These are phyloP conservation scores for Stenoptilia bipunctidactyla DNA, from an alignment of 2,888 invertebrate species.

Conservation along the genomic window DNA sequence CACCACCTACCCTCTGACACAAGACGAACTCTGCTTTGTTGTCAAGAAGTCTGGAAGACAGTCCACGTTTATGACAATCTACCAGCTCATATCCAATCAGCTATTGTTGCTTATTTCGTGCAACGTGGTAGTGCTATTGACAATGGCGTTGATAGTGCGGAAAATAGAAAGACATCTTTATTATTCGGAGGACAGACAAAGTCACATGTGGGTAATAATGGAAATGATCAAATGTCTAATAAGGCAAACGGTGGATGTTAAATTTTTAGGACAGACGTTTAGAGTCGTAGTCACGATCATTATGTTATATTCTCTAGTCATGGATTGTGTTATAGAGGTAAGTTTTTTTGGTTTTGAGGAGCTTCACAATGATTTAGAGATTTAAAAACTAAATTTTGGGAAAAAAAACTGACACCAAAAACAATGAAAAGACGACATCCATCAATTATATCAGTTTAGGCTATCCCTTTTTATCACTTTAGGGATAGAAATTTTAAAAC, in stretches of 20 bases:
- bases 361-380: not conserved
- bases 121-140: slow-evolving; percentile 30
- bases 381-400: not conserved
- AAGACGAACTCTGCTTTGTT: slow-evolving; percentile 70
- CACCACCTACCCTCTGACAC: slow-evolving; percentile 57
- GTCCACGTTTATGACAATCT: slow-evolving; percentile 52
- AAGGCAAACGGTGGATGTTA: slow-evolving; percentile 49
- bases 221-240: slow-evolving; percentile 52
- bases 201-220: slow-evolving; percentile 28
- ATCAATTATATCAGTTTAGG: too few relatives aligned
- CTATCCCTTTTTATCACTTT: too few relatives aligned
- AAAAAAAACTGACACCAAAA: not conserved
- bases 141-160: slow-evolving; percentile 29
- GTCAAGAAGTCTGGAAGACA: slow-evolving; percentile 61
- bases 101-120: slow-evolving; percentile 35
- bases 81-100: slow-evolving; percentile 39
- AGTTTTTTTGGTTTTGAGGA: slow-evolving; percentile 22
- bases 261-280: slow-evolving; percentile 43
- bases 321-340: slow-evolving; percentile 59
- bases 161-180: slow-evolving; percentile 35
- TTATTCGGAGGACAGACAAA: slow-evolving; percentile 26
- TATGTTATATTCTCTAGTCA: slow-evolving; percentile 47
- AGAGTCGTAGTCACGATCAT: slow-evolving; percentile 37
- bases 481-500: too few relatives aligned
- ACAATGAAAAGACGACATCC: not conserved